These are phyloP conservation scores for Spicauda simplicius DNA, from an alignment of 2,888 invertebrate species.

Conservation along the genomic window DNA sequence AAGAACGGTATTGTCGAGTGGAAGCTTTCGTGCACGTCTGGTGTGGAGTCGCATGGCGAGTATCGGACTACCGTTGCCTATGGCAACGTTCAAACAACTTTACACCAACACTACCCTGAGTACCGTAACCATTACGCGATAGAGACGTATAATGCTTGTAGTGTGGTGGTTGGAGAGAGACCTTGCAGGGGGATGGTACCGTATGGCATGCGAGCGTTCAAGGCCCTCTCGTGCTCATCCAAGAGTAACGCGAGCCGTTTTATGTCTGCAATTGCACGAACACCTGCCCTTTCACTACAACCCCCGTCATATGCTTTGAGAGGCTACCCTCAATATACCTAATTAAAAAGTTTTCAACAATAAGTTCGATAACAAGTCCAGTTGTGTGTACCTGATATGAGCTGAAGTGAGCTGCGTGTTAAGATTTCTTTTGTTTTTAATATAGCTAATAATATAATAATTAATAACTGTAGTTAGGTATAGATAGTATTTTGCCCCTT, in stretches of 20 bases:
- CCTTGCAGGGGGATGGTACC: conserved; percentile 63
- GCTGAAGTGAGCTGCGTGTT: too few species aligned
- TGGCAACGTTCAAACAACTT: conserved; percentile 80
- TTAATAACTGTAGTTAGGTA: too few species aligned
- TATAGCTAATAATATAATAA: too few species aligned
- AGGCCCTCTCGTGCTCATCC: conserved; percentile 71
- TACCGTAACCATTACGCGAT: conserved; percentile 57
- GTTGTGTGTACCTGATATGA: too few species aligned
- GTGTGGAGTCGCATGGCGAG: conserved; percentile 64
- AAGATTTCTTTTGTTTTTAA: too few species aligned
- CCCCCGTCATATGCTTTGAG: background rate
- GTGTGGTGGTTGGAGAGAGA: conserved; percentile 57
- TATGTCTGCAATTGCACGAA: conserved; percentile 62
- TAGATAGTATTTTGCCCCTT: too few species aligned
- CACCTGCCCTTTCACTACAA: conserved; percentile 60
- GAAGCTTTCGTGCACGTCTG: conserved; percentile 65
- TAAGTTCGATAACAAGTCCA: too few species aligned
- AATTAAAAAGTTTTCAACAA: background rate
- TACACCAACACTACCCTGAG: conserved; percentile 67
- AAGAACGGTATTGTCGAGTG: conserved; percentile 59
- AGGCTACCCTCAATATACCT: conserved; percentile 3
- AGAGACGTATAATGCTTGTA: conserved; percentile 56
- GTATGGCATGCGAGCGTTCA: conserved; percentile 62
- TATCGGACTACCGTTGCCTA: conserved; percentile 76
- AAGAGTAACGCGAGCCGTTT: conserved; percentile 71